phyloP scores from a whole-genome alignment of 2,113 vertebrate genomes.

The Leucopsar rothschildi region DNA sequence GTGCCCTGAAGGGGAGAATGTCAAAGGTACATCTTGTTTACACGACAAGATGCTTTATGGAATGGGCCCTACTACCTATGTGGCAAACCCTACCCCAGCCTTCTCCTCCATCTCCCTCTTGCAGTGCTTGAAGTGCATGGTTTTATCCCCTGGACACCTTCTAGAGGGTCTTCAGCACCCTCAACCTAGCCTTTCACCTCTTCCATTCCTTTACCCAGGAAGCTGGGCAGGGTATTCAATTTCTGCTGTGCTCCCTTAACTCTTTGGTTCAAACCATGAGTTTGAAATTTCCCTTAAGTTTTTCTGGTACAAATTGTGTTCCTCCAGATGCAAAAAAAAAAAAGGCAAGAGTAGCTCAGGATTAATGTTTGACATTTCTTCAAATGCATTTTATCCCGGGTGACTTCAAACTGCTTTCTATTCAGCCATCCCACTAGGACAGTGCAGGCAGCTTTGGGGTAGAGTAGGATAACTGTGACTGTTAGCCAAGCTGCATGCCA shows the following conservation, averaged over 20 bases:
- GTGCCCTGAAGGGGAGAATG: slow-evolving; percentile 37
- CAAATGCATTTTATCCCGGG: neutral
- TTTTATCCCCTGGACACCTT: neutral
- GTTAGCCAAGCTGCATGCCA: neutral
- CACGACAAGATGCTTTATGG: slow-evolving; percentile 48
- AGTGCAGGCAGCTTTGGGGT: neutral
- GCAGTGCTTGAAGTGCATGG: neutral
- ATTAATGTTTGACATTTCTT: neutral
- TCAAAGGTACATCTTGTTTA: slow-evolving; percentile 69
- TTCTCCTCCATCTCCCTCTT: neutral
- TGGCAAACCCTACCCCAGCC: neutral
- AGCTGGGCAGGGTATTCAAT: fast-evolving
- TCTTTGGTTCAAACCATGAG: neutral
- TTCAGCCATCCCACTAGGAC: neutral
- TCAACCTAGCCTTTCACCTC: neutral
- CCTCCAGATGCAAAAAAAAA: neutral
- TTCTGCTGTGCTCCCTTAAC: neutral
- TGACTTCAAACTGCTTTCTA: neutral
- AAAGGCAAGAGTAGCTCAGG: neutral
- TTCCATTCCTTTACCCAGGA: neutral
- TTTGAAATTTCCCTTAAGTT: neutral
- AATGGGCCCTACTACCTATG: neutral
- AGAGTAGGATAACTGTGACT: neutral
- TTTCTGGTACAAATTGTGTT: neutral
- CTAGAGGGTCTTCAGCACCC: neutral